phyloP scores from a whole-genome alignment of 2,113 vertebrate genomes.

The Chloroceryle aenea region DNA sequence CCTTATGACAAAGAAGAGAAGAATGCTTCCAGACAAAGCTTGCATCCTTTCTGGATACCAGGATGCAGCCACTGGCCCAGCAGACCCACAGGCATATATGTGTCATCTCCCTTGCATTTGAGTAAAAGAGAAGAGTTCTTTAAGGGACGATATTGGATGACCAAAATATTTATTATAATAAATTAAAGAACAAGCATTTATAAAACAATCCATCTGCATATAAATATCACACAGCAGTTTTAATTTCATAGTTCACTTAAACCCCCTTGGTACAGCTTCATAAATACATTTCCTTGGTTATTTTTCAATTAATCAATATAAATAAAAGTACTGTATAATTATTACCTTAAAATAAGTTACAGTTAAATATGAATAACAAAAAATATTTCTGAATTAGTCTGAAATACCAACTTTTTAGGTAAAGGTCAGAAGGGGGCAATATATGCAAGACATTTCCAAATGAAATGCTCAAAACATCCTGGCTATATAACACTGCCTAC shows the following conservation, averaged over 20 bases:
- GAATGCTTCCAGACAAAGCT: not conserved
- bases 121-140: not conserved
- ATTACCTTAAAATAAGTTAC: conserved; percentile 74
- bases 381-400: not conserved
- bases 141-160: not conserved
- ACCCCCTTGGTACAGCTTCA: conserved; percentile 36
- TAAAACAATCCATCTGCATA: not conserved
- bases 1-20: not conserved
- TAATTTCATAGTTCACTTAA: not conserved
- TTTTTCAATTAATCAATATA: conserved; percentile 63
- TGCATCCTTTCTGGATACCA: not conserved
- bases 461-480: not conserved
- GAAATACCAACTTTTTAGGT: not conserved
- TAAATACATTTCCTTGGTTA: conserved; percentile 70
- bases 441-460: not conserved
- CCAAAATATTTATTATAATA: conserved; percentile 71
- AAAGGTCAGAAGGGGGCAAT: conserved; percentile 35
- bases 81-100: not conserved
- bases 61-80: not conserved
- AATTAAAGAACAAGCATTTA: conserved; percentile 28
- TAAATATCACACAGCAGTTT: conserved; percentile 33
- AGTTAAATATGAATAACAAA: conserved; percentile 66
- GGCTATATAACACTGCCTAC: not conserved
- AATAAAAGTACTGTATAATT: conserved; percentile 64
- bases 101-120: not conserved